Conservation (phyloP, 2,888 invertebrate genomes). For the Cabera pusaria region DNA sequence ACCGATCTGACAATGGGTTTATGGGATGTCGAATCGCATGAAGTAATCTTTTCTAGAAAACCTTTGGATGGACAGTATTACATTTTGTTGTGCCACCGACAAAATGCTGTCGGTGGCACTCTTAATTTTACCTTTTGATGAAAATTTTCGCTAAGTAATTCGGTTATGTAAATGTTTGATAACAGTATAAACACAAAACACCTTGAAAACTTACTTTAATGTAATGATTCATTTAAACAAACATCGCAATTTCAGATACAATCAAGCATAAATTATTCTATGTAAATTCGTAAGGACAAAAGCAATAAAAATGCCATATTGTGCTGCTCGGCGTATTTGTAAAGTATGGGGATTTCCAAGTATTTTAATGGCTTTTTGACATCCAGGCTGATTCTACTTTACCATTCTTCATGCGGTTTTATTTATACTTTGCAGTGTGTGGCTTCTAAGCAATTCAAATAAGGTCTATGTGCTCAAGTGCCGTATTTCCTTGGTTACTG, state of each 20-base stretch:
- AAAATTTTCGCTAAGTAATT: no score
- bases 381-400: constrained; percentile 4
- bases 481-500: constrained; percentile 57
- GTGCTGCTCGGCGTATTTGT: constrained; percentile 16
- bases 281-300: constrained; percentile 10
- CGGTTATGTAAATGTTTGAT: no score
- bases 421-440: constrained; percentile 18
- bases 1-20: no score
- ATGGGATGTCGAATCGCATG: no score
- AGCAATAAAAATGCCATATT: constrained; percentile 9
- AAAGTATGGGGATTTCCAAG: constrained; percentile 26
- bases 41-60: no score
- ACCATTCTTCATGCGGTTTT: constrained; percentile 4
- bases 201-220: constrained; percentile 3
- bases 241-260: constrained; percentile 6
- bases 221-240: constrained; percentile 10
- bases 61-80: no score
- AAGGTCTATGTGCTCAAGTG: constrained; percentile 48
- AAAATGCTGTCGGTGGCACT: no score
- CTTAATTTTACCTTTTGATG: no score
- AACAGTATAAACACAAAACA: not conserved
- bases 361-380: constrained; percentile 26
- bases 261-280: constrained; percentile 5
- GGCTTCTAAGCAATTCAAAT: constrained; percentile 28
- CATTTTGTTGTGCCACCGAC: no score